Conservation (phyloP, 1,140 invertebrate species). For the Brachionus calyciflorus region DNA sequence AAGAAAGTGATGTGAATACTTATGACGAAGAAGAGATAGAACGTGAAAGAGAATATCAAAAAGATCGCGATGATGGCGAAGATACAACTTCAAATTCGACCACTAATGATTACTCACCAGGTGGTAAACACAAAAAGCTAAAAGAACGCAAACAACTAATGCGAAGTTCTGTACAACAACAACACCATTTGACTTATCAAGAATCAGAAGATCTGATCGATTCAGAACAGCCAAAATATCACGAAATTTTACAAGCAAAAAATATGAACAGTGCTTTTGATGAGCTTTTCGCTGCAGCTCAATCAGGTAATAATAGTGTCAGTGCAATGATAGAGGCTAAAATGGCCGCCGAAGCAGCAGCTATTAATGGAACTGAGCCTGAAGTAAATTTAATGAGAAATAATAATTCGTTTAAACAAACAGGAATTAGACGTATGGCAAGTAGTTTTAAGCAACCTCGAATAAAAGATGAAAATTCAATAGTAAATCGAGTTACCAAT, state of each 20-base stretch:
- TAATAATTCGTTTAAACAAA: neutral
- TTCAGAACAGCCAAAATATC: constrained; percentile 9
- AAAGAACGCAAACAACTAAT: constrained; percentile 30
- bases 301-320: constrained; percentile 16
- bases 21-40: constrained; percentile 30
- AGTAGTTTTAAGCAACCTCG: neutral
- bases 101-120: neutral
- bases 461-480: neutral
- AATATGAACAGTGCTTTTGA: constrained; percentile 46
- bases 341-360: constrained; percentile 35
- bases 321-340: constrained; percentile 43
- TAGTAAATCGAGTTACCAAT: neutral
- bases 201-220: constrained; percentile 28
- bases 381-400: neutral
- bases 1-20: constrained; percentile 25
- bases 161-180: constrained; percentile 15
- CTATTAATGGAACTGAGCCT: neutral
- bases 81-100: constrained; percentile 8
- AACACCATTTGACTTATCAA: constrained; percentile 24
- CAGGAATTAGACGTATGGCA: neutral
- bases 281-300: constrained; percentile 33
- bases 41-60: constrained; percentile 7
- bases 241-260: neutral
- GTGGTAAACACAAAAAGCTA: constrained; percentile 31
- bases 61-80: constrained; percentile 10